Conservation (phyloP, 53 echinoderm and acorn worm genomes). For the Antedon mediterranea region DNA sequence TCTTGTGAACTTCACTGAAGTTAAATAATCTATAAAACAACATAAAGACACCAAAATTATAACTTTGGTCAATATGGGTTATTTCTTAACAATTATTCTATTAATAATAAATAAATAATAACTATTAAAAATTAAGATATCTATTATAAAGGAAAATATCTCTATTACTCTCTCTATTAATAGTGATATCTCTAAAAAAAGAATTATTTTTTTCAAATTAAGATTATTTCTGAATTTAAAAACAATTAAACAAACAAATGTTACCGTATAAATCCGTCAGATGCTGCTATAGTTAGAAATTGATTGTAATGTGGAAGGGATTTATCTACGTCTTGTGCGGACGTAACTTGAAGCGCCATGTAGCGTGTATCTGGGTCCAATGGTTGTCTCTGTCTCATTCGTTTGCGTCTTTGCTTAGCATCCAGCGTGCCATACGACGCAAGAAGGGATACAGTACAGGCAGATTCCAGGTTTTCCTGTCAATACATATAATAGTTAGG, state of each 20-base stretch:
- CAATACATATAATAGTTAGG: too few species aligned
- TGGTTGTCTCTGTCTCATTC: conserved; percentile 12
- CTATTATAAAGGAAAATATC: too few species aligned
- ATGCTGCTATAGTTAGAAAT: conserved; percentile 24
- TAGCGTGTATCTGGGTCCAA: conserved; percentile 72
- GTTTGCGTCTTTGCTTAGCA: conserved; percentile 28
- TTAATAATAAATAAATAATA: too few species aligned
- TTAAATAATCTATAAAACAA: conserved; percentile 20
- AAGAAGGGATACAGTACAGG: conserved; percentile 11
- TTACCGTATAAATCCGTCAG: conserved; percentile 50
- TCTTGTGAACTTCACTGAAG: conserved; percentile 19
- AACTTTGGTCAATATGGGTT: too few species aligned
- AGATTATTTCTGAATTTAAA: background rate
- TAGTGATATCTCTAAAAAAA: background rate
- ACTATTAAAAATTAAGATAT: too few species aligned
- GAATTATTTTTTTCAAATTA: too few species aligned
- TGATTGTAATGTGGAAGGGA: background rate
- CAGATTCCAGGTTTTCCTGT: background rate
- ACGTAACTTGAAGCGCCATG: conserved; percentile 35
- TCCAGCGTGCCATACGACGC: conserved; percentile 43
- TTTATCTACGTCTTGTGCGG: background rate
- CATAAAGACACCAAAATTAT: background rate
- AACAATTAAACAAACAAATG: background rate
- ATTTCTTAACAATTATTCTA: too few species aligned
- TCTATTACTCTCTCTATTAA: too few species aligned